phyloP scores from a whole-genome alignment of 1,140 invertebrate species.

The Drosophila punjabiensis region DNA sequence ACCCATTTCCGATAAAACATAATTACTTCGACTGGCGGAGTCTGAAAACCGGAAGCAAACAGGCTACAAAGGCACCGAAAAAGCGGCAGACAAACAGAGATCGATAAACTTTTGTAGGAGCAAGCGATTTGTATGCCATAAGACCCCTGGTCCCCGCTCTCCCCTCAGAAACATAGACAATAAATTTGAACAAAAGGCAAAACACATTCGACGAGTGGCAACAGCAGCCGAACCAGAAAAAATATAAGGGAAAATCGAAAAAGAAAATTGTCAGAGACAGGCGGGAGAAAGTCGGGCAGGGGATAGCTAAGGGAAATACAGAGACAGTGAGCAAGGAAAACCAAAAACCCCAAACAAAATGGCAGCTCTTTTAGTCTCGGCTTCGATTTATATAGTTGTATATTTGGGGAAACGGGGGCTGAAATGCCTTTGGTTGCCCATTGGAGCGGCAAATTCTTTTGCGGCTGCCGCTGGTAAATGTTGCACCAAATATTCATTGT shows the following conservation, averaged over 20 bases:
- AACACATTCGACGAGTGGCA: constrained; percentile 72
- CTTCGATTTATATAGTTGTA: constrained; percentile 71
- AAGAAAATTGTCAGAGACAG: constrained; percentile 37
- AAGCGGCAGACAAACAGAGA: constrained; percentile 59
- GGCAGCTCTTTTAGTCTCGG: constrained; percentile 65
- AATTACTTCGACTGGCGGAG: constrained; percentile 47
- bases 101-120: constrained; percentile 66
- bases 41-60: constrained; percentile 31
- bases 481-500: constrained; percentile 48
- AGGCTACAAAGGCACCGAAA: constrained; percentile 33
- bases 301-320: constrained; percentile 15
- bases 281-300: constrained; percentile 10
- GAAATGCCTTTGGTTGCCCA: constrained; percentile 67
- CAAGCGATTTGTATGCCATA: constrained; percentile 61
- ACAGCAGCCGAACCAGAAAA: constrained; percentile 47
- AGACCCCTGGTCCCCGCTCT: constrained; percentile 26
- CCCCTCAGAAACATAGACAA: constrained; percentile 60
- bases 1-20: constrained; percentile 48
- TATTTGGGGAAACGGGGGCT: constrained; percentile 29
- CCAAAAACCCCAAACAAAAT: constrained; percentile 68
- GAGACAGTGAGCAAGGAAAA: constrained; percentile 58
- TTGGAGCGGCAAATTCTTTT: constrained; percentile 75
- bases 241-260: constrained; percentile 30
- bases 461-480: constrained; percentile 45
- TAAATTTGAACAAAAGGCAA: constrained; percentile 76